Base-by-base conservation (phyloP, 2,113 vertebrate species). In the Plotosus lineatus region DNA sequence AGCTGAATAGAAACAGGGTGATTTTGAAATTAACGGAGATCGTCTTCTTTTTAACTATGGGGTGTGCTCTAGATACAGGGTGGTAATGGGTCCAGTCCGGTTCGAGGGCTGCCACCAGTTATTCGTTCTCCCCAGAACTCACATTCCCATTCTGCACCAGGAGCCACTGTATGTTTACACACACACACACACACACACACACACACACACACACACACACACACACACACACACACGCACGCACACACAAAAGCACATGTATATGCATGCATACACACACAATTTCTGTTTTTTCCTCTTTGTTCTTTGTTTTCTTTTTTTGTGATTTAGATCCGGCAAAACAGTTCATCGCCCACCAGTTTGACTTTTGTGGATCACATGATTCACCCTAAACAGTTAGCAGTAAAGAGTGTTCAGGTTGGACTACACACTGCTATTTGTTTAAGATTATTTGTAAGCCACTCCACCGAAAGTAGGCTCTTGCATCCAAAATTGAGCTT, bases 111-210 rank as follows among this genome's bases (percentile, higher is more conserved):
- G 76, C 96, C 96, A 86, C 95, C 95, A 80, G 93, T 94, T 80
- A 96, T 98, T 84, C 95, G 97, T 87, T 99, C 97, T 77, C 98
- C 98, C 84, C 98, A 98, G 85, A 99, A 98, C 86, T 99, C 97
- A 90, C 95, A 96, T 91, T 96, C 95, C 93, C 96, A 97, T 92
- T 98, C 96, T 89, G 92, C 97, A 92, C 96, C 97, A 91, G 96
- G 93, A 87, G 90, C 95, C 83, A 95, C 94, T 90, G 98, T 98
- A 91, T 92, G 96, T 94, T 66, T 15, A 19, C 23, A 42, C 4
- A 31, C 33, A 74, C 63, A 75, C 26, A 38, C 68, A 19, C 38
- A 31, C 75, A 17, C 11, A 15, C 5, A 7, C 42, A 50, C 12
- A 38, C 56, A 14, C 36, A 28, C 75, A 23, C 42, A 50, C 12